Conservation (phyloP, 2,113 vertebrate genomes). For the Oncorhynchus keta region DNA sequence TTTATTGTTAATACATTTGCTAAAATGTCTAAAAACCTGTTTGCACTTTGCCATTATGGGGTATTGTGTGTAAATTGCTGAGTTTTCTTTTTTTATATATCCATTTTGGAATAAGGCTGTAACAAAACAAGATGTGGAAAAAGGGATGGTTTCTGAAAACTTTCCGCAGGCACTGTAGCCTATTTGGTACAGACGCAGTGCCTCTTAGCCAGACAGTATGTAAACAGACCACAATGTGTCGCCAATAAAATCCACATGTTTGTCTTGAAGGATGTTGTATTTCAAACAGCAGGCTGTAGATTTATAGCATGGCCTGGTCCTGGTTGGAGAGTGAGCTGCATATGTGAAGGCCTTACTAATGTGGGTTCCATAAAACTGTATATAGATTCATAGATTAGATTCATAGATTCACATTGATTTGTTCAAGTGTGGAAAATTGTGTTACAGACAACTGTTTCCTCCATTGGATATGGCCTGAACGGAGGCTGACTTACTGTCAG, state of each 20-base stretch:
- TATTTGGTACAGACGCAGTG: constrained; percentile 32
- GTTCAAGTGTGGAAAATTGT: neutral
- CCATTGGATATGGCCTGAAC: neutral
- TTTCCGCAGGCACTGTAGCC: no score
- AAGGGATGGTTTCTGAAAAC: no score
- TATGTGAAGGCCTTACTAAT: neutral
- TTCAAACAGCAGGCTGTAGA: constrained; percentile 30
- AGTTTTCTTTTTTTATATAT: no score
- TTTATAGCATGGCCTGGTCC: constrained; percentile 25
- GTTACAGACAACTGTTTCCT: neutral
- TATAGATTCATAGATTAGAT: neutral
- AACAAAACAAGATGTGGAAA: no score
- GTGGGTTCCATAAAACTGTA: constrained; percentile 3
- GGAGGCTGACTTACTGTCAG: neutral
- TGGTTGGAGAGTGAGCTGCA: constrained; percentile 37
- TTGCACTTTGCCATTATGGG: no score
- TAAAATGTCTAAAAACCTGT: no score
- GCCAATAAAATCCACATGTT: constrained; percentile 55
- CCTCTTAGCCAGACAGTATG: constrained; percentile 23
- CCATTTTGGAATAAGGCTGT: no score
- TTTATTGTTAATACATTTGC: no score
- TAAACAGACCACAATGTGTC: constrained; percentile 43
- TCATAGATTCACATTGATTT: neutral
- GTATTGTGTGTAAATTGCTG: no score
- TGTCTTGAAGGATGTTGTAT: constrained; percentile 46